Evolutionary conservation across 2,113 vertebrate species (phyloP).

Genomic region (Dendropsophus ebraccatus): DNA sequence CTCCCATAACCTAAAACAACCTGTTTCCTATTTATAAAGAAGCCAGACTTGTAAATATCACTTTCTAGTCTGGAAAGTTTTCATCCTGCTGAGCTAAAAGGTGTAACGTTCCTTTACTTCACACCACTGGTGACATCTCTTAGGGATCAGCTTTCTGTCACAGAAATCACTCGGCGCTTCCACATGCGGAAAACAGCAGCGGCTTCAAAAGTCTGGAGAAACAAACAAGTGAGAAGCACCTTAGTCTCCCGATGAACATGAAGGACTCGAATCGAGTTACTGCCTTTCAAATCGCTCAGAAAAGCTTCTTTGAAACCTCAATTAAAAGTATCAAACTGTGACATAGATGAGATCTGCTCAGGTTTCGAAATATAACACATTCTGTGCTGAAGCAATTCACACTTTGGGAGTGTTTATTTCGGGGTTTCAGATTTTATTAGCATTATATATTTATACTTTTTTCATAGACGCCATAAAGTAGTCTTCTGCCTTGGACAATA

Average conservation of each 20-base stretch:
- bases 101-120: constrained; percentile 9
- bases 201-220: neutral
- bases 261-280: neutral
- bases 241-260: neutral
- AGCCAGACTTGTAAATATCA: neutral
- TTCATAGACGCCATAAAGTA: too few species aligned
- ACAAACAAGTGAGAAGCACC: constrained; percentile 19
- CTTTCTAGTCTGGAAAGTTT: neutral
- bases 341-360: neutral
- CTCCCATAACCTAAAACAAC: too few species aligned
- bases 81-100: neutral
- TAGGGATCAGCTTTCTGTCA: neutral
- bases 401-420: neutral
- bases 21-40: neutral
- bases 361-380: neutral
- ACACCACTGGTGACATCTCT: constrained; percentile 13
- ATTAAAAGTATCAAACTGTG: constrained; percentile 25
- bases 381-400: neutral
- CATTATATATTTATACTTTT: too few species aligned
- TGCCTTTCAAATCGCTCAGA: neutral
- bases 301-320: neutral
- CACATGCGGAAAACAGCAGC: neutral
- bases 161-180: neutral
- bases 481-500: too few species aligned
- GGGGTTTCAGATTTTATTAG: neutral